Conservation (phyloP, 2,113 vertebrate genomes). For the Sorex fumeus region DNA sequence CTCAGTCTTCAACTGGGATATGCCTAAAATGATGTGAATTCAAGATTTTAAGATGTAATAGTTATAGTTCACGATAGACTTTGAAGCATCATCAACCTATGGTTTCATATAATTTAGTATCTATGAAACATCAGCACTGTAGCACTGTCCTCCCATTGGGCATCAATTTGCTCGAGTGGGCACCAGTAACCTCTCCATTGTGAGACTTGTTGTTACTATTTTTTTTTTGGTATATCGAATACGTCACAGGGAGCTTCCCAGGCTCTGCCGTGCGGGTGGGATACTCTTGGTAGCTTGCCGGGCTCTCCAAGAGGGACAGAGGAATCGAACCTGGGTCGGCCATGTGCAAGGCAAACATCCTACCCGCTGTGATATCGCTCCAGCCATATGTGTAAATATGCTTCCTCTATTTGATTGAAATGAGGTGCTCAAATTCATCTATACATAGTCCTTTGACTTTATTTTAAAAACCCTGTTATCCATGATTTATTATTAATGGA, state of each 20-base stretch:
- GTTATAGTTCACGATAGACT: constrained; percentile 39
- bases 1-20: constrained; percentile 12
- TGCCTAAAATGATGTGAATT: neutral
- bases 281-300: too few relatives aligned
- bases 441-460: constrained; percentile 17
- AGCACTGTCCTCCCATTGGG: too few relatives aligned
- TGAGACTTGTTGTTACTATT: too few relatives aligned
- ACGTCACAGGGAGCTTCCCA: too few relatives aligned
- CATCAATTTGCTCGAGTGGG: too few relatives aligned
- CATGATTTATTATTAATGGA: neutral
- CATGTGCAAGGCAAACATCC: too few relatives aligned
- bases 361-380: too few relatives aligned
- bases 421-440: constrained; percentile 8
- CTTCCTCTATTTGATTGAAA: constrained; percentile 39
- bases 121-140: constrained; percentile 30
- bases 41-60: constrained; percentile 33
- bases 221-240: too few relatives aligned
- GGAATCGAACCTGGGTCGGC: too few relatives aligned
- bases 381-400: constrained; percentile 16
- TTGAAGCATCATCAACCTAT: constrained; percentile 41
- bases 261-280: too few relatives aligned
- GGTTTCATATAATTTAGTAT: constrained; percentile 52
- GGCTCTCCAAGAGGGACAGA: too few relatives aligned
- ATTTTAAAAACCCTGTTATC: neutral
- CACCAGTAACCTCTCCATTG: too few relatives aligned